Conservation (phyloP, 2,113 vertebrate genomes). For the Dipodomys stephensi region DNA sequence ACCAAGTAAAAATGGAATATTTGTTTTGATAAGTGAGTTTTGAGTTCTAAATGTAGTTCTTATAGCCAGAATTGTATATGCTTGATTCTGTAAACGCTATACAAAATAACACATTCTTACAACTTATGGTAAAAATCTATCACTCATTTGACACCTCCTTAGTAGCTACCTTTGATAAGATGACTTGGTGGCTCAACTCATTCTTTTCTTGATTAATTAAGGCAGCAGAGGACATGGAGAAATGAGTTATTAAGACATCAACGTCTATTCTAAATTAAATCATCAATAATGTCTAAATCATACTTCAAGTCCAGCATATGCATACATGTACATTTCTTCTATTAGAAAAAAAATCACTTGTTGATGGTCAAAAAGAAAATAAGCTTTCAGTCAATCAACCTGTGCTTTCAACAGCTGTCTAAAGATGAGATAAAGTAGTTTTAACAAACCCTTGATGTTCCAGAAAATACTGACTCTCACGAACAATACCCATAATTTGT, state of each 20-base stretch:
- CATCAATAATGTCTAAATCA: neutral
- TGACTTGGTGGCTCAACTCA: neutral
- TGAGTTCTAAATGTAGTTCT: neutral
- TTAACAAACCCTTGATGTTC: conserved; percentile 18
- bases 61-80: neutral
- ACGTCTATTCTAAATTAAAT: neutral
- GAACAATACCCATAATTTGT: neutral
- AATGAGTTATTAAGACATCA: neutral
- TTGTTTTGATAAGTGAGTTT: neutral
- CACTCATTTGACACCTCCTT: neutral
- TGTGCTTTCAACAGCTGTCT: conserved; percentile 30
- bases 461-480: neutral
- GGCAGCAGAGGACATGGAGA: neutral
- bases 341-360: neutral
- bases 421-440: neutral
- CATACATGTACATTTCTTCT: neutral
- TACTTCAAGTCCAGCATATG: neutral
- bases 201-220: neutral
- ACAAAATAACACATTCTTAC: neutral
- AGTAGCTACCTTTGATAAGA: neutral
- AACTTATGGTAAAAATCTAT: conserved; percentile 4
- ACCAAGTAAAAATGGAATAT: neutral
- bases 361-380: conserved; percentile 13
- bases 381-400: neutral
- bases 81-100: conserved; percentile 4